phyloP scores from a whole-genome alignment of 2,797 vertebrate genomes.

The Philypnodon macrostomus region DNA sequence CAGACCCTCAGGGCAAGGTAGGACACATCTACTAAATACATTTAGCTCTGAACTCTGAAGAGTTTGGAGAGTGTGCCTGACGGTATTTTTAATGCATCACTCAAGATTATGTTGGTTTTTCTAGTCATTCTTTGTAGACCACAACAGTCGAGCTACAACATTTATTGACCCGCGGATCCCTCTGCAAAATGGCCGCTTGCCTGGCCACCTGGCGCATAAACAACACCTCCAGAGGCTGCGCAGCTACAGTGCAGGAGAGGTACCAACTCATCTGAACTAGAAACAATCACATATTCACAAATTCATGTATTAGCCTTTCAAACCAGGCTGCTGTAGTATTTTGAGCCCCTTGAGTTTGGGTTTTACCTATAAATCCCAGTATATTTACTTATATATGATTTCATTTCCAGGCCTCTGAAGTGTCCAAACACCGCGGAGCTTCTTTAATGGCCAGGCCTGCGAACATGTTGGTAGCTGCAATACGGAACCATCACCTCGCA shows the following conservation, averaged over 20 bases:
- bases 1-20: constrained; percentile 95
- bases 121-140: constrained; percentile 96
- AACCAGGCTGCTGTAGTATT: too few species aligned
- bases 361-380: too few species aligned
- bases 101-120: background rate
- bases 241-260: constrained; percentile 97
- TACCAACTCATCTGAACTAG: constrained; percentile 37
- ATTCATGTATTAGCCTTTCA: too few species aligned
- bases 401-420: constrained; percentile 96
- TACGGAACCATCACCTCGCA: constrained; percentile 87
- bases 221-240: constrained; percentile 95
- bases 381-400: too few species aligned
- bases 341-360: too few species aligned
- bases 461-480: constrained; percentile 88
- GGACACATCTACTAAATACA: too few species aligned
- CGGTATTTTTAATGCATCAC: background rate
- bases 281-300: too few species aligned
- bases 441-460: constrained; percentile 86
- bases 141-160: constrained; percentile 95
- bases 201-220: constrained; percentile 88
- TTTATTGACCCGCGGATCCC: constrained; percentile 97
- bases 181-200: constrained; percentile 90
- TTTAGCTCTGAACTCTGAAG: too few species aligned
- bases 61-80: background rate
- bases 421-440: constrained; percentile 89